Conservation (phyloP, 2,797 vertebrate genomes). For the Glossophaga mutica region DNA sequence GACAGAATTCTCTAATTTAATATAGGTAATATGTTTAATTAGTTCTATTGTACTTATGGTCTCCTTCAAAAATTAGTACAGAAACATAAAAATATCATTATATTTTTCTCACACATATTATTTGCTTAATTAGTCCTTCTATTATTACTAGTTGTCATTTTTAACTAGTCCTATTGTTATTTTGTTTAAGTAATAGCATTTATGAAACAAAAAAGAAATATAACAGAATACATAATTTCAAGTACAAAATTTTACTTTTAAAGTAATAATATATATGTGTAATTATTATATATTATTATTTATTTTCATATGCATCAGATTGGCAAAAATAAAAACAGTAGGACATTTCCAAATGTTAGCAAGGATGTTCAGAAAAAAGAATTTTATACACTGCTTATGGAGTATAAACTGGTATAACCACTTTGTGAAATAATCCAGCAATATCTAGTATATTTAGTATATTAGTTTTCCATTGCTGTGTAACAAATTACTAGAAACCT, state of each 20-base stretch:
- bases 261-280: not conserved
- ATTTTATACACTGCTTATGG: not conserved
- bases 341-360: constrained; percentile 12
- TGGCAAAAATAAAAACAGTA: not conserved
- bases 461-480: constrained; percentile 12
- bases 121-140: not conserved
- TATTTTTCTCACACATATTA: not conserved
- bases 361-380: constrained; percentile 23
- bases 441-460: not conserved
- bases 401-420: not conserved
- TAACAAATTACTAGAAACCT: constrained; percentile 1
- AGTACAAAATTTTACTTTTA: constrained; percentile 2
- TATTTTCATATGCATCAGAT: not conserved
- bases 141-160: not conserved
- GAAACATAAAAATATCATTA: not conserved
- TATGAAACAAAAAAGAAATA: constrained; percentile 14
- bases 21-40: not conserved
- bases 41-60: not conserved
- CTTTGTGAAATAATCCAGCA: not conserved
- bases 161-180: not conserved
- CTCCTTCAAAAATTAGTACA: not conserved
- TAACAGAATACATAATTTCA: not conserved
- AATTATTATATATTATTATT: constrained; percentile 17
- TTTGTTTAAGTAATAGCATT: not conserved
- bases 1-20: constrained; percentile 40